Evolutionary conservation across 2,797 vertebrate genomes (phyloP).

Genomic region (Hozukius guyotensis): DNA sequence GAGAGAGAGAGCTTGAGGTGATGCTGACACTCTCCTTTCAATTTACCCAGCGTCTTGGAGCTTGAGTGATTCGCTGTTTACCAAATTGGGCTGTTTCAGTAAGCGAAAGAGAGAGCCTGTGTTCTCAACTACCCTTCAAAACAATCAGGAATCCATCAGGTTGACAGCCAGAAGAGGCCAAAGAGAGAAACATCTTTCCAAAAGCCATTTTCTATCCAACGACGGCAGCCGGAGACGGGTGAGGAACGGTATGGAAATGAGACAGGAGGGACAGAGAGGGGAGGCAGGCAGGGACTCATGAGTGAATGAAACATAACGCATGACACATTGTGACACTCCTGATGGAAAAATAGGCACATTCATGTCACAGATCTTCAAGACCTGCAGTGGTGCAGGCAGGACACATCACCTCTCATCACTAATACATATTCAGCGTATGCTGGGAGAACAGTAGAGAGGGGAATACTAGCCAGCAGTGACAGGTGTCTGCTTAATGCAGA

Average conservation of each 20-base stretch:
- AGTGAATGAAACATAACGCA: conserved; percentile 70
- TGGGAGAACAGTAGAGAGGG: conserved; percentile 18
- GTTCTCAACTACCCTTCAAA: conserved; percentile 74
- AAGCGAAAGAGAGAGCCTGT: conserved; percentile 37
- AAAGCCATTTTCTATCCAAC: conserved; percentile 71
- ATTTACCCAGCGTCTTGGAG: conserved; percentile 65
- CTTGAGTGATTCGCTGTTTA: conserved; percentile 73
- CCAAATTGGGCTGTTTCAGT: conserved; percentile 75
- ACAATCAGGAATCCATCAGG: conserved; percentile 76
- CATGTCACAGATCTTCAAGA: conserved; percentile 56
- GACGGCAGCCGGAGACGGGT: conserved; percentile 53
- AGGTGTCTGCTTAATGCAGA: conserved; percentile 75
- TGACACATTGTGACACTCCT: conserved; percentile 67
- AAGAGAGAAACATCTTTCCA: conserved; percentile 66
- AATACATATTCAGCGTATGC: conserved; percentile 55
- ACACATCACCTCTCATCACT: conserved; percentile 51
- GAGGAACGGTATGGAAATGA: conserved; percentile 70
- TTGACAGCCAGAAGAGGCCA: conserved; percentile 70
- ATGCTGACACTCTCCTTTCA: conserved; percentile 71
- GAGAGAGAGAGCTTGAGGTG: conserved; percentile 60
- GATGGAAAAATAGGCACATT: conserved; percentile 68
- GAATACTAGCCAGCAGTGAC: conserved; percentile 61
- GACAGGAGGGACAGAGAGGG: conserved; percentile 55
- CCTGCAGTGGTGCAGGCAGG: conserved; percentile 47
- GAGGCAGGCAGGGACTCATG: conserved; percentile 62